These are phyloP conservation scores for Podarcis lilfordi DNA, from an alignment of 2,797 vertebrate species.

Conservation along the genomic window DNA sequence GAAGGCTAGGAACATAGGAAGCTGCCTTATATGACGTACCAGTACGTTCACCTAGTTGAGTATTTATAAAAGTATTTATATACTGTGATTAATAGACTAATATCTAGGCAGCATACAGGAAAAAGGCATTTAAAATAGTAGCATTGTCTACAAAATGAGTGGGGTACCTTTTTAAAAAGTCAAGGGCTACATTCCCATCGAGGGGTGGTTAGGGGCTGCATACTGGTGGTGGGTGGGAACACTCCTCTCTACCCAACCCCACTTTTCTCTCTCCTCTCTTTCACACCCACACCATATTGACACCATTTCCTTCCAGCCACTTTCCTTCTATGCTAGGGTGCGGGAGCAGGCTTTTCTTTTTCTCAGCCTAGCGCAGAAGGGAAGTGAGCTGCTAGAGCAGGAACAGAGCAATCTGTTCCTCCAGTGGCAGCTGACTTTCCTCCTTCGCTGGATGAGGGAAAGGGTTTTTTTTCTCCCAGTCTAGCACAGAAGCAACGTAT, in stretches of 20 bases:
- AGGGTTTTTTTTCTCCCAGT: not conserved
- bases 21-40: not conserved
- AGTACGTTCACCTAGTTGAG: no score
- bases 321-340: not conserved
- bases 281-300: not conserved
- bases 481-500: not conserved
- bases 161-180: not conserved
- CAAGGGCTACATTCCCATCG: not conserved
- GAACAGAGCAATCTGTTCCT: not conserved
- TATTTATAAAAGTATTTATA: no score
- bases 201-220: not conserved
- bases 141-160: not conserved
- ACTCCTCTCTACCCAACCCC: no score
- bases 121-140: no score
- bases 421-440: not conserved
- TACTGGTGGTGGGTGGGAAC: not conserved
- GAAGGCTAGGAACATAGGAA: not conserved
- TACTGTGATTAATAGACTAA: no score
- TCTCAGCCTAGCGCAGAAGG: not conserved
- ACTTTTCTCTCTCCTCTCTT: not conserved
- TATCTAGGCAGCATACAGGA: no score
- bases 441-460: not conserved
- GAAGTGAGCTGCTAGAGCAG: not conserved
- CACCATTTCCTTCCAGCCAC: not conserved
- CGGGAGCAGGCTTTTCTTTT: not conserved